Base-by-base conservation (phyloP, 2,113 vertebrate species). In the Lepisosteus oculatus region DNA sequence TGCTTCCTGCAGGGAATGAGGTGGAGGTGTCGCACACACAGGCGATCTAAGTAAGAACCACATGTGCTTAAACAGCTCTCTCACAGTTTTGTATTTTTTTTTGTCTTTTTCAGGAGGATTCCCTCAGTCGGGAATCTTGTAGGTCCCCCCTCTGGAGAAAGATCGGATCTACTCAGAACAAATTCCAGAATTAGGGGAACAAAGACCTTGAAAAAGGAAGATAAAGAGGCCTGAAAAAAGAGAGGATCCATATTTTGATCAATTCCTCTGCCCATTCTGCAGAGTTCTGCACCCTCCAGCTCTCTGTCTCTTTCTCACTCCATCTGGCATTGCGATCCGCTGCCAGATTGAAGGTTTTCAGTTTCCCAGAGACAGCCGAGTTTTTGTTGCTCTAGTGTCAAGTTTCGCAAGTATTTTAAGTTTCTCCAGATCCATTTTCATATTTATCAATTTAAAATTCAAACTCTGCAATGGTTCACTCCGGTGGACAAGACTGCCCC, bases 261-360 rank as follows among this genome's bases (percentile, higher is more conserved):
- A 29, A 29, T 29, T 29, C 29, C 29, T 29, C 29, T 29, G 29
- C 29, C 29, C 29, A 29, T 29, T 29, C 29, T 29, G 29, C 29
- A 29, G 69, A 57, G 72, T 76, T 80, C 77, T 78, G 54, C 77
- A 71, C 78, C 83, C 76, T 83, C 79, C 74, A 79, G 72, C 80
- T 71, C 65, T 70, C 74, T 43, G 61, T 78, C 29, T 7, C 72
- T 71, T 75, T 83, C 76, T 78, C 79, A 9, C 72, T 76, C 85
- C 89, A 87, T 90, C 87, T 90, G 89, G 79, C 65, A 62, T 42
- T 69, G 73, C 72, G 15, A 68, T 63, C 59, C 47, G 47, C 54
- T 84, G 87, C 88, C 87, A 83, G 70, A 70, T 76, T 75, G 77
- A 64, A 45, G 77, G 65, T 69, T 74, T 78, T 76, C 67, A n/a